A percentile compares a stretch with the other conserved stretches of the same genome.
Evolutionary conservation across 2,797 vertebrate genomes (phyloP).

Genomic region (Mastacembelus armatus): DNA sequence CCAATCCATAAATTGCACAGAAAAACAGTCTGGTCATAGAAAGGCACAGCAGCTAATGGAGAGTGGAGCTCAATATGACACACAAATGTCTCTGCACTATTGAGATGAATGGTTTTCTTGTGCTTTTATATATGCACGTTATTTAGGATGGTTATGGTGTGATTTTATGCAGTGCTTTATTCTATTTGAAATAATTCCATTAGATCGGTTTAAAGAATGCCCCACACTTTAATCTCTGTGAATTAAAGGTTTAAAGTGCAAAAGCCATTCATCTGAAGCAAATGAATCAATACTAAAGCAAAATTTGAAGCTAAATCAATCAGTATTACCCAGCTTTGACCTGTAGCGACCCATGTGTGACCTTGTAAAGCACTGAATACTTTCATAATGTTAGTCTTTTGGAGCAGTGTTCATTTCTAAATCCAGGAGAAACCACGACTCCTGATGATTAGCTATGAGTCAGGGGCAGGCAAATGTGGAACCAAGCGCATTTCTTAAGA

Average conservation of each 20-base stretch:
- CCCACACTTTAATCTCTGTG: background rate
- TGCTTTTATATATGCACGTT: background rate
- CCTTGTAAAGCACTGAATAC: background rate
- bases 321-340: conserved; percentile 26
- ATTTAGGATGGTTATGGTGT: background rate
- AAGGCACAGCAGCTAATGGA: background rate
- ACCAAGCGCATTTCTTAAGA: conserved; percentile 40
- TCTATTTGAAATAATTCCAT: background rate
- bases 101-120: background rate
- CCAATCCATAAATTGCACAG: conserved; percentile 6
- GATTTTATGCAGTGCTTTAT: background rate
- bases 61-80: background rate
- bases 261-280: conserved; percentile 21
- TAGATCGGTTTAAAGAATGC: background rate
- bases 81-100: background rate
- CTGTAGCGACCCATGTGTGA: background rate
- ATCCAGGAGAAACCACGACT: conserved; percentile 19
- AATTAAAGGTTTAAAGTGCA: conserved; percentile 13
- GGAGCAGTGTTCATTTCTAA: conserved; percentile 4
- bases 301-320: too few relatives aligned
- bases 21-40: conserved; percentile 18
- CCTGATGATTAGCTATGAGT: conserved; percentile 8
- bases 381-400: conserved; percentile 1
- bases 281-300: too few relatives aligned
- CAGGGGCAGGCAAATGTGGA: conserved; percentile 31